Percentiles rank a stretch among this genome's conserved stretches.
phyloP scores from a whole-genome alignment of 2,797 vertebrate genomes.

The Kryptolebias ocellatus region DNA sequence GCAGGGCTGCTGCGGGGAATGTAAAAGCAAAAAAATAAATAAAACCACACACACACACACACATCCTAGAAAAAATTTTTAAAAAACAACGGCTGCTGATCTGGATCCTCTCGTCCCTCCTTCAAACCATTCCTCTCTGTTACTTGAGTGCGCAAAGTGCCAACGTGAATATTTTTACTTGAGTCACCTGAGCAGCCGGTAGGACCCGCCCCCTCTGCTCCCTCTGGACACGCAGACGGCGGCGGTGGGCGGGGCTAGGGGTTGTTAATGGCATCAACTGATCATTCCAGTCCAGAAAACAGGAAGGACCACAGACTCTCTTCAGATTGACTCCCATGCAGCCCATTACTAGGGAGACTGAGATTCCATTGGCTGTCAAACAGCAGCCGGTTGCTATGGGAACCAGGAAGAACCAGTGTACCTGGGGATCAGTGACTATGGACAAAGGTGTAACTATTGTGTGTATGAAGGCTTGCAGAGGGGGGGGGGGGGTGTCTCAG shows the following conservation, averaged over 20 bases:
- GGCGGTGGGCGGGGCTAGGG: no score
- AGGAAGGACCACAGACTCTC: slow-evolving; percentile 50
- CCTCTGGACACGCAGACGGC: not conserved
- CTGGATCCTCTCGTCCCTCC: slow-evolving; percentile 11
- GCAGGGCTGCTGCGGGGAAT: slow-evolving; percentile 22
- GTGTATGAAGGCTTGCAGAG: slow-evolving; percentile 40
- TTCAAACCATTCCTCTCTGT: slow-evolving; percentile 11
- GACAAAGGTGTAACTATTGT: slow-evolving; percentile 48
- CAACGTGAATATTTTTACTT: slow-evolving; percentile 75
- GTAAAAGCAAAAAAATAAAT: not conserved
- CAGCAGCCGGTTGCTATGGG: slow-evolving; percentile 62
- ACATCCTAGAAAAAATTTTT: not conserved
- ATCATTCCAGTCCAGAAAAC: slow-evolving; percentile 61
- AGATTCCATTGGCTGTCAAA: slow-evolving; percentile 56
- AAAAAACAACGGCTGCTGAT: slow-evolving; percentile 24
- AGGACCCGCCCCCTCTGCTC: slow-evolving; percentile 14
- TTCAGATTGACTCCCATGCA: slow-evolving; percentile 51
- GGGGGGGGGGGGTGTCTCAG: slow-evolving; percentile 12
- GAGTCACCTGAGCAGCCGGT: slow-evolving; percentile 56
- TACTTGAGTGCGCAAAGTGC: slow-evolving; percentile 81
- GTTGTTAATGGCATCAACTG: slow-evolving; percentile 1
- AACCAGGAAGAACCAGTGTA: slow-evolving; percentile 47
- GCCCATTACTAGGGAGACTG: slow-evolving; percentile 62
- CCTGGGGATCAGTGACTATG: slow-evolving; percentile 37
- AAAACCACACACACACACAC: not conserved